Evolutionary conservation across 2,888 invertebrate species (phyloP), one percentile per base, ranked within the genome.

Genomic region (Hipparchia sbordonii): DNA sequence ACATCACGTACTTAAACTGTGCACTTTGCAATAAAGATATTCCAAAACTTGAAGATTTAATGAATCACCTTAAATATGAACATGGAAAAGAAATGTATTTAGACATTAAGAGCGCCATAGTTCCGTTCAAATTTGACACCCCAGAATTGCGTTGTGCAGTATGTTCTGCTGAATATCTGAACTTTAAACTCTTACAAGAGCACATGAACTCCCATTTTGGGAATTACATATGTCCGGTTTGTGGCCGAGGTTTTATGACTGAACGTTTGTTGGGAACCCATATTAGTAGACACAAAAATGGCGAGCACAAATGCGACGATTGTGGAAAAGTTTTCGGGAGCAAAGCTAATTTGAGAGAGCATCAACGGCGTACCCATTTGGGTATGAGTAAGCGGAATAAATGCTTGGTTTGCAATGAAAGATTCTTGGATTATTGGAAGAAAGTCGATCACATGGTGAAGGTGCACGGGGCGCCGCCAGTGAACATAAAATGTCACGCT

Each of bases 171-270:
- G 81, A 81, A 23, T 89, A 85, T 72, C 76, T 77, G 4, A 84
- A 82, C 0, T 91, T 91, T 71, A 89, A 90, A 76, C 78, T 84
- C 0, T 73, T 90, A 1, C 87, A 87, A 52, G 87, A 88, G 68
- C 90, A 90, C 60, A 90, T 91, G 90, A 89, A 88, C 70, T 79
- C 81, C 0, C 90, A 90, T 79, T 89, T 82, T 45, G 82, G 84
- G 2, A 88, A 89, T 72, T 87, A 85, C 65, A 76, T 84, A 6
- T 90, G 90, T 62, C 80, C 83, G 2, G 79, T 84, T 46, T 88
- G 89, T 66, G 83, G 83, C 0, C 79, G 84, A 6, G 81, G 84
- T 0, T 89, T 84, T 70, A 82, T 88, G 0, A 83, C 82, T 0
- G 82, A 85, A 8, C 80, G 82, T 2, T 79, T 87, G 2, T 77